phyloP scores from a whole-genome alignment of 2,888 invertebrate species.

The Phyllotreta cruciferae region DNA sequence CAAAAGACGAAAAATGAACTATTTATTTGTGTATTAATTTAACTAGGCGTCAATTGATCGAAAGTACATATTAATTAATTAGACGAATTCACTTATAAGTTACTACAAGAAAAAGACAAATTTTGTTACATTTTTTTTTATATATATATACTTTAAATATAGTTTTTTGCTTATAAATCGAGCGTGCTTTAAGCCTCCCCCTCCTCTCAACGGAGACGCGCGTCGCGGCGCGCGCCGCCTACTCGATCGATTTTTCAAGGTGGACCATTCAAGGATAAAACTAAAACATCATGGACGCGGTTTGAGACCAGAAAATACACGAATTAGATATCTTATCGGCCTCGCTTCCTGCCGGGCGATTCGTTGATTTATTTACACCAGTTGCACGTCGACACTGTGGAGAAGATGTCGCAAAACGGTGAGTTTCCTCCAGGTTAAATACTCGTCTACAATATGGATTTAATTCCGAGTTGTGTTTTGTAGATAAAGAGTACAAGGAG shows the following conservation, averaged over 20 bases:
- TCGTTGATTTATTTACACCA: too few relatives aligned
- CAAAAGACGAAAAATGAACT: slow-evolving; percentile 38
- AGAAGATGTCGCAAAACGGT: too few relatives aligned
- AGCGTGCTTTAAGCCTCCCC: background rate
- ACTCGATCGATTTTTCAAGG: slow-evolving; percentile 38
- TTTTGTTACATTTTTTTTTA: slow-evolving; percentile 30
- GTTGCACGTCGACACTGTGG: too few relatives aligned
- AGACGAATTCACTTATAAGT: slow-evolving; percentile 20
- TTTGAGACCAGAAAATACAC: slow-evolving; percentile 11
- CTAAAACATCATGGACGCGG: slow-evolving; percentile 28
- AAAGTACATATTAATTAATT: slow-evolving; percentile 31
- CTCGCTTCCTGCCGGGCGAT: too few relatives aligned
- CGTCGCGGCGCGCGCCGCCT: background rate
- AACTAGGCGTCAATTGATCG: slow-evolving; percentile 44
- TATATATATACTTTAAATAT: slow-evolving; percentile 24
- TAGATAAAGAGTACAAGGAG: slow-evolving; percentile 71
- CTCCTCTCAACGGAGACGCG: too few relatives aligned
- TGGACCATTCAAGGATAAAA: slow-evolving; percentile 29
- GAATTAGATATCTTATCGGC: too few relatives aligned
- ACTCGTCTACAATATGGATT: too few relatives aligned
- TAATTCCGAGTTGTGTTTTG: slow-evolving; percentile 28
- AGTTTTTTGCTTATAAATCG: slow-evolving; percentile 30
- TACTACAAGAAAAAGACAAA: slow-evolving; percentile 11
- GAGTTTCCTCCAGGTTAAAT: too few relatives aligned
- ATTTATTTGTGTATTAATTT: slow-evolving; percentile 40